Conservation (phyloP, 1,140 invertebrate species). For the Pseudoatta argentina region DNA sequence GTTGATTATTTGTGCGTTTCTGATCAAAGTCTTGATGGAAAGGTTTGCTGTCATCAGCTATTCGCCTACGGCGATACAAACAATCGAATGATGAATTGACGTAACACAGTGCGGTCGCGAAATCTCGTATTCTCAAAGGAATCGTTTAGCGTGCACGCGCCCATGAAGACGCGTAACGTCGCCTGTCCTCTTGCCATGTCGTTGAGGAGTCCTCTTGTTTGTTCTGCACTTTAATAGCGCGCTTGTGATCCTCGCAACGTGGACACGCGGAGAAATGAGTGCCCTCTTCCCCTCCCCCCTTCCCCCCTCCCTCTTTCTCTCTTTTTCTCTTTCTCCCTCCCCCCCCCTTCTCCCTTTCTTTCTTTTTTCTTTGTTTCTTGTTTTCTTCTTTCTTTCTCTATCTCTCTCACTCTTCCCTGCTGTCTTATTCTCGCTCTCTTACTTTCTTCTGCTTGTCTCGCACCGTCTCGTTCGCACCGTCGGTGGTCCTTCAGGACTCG, state of each 20-base stretch:
- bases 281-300: slow-evolving; percentile 9
- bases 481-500: slow-evolving; percentile 68
- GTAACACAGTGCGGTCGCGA: not conserved
- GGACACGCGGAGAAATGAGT: slow-evolving; percentile 36
- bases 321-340: not conserved
- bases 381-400: not conserved
- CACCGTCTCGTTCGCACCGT: slow-evolving; percentile 67
- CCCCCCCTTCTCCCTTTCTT: not conserved
- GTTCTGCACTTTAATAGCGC: slow-evolving; percentile 78
- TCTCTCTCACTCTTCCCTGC: not conserved
- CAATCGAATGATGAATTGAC: slow-evolving; percentile 55
- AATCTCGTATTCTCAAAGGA: slow-evolving; percentile 70
- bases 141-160: slow-evolving; percentile 45
- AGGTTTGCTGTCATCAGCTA: slow-evolving; percentile 23
- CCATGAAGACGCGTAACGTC: slow-evolving; percentile 53
- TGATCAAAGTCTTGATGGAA: slow-evolving; percentile 13
- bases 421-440: slow-evolving; percentile 14
- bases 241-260: slow-evolving; percentile 58
- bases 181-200: slow-evolving; percentile 58
- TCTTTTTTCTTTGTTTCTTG: slow-evolving; percentile 22
- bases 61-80: not conserved
- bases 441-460: slow-evolving; percentile 56
- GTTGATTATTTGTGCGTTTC: slow-evolving; percentile 3
- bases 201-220: slow-evolving; percentile 74
- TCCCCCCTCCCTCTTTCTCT: not conserved